phyloP scores from a whole-genome alignment of 2,797 vertebrate genomes.

The Arnoldichthys spilopterus region DNA sequence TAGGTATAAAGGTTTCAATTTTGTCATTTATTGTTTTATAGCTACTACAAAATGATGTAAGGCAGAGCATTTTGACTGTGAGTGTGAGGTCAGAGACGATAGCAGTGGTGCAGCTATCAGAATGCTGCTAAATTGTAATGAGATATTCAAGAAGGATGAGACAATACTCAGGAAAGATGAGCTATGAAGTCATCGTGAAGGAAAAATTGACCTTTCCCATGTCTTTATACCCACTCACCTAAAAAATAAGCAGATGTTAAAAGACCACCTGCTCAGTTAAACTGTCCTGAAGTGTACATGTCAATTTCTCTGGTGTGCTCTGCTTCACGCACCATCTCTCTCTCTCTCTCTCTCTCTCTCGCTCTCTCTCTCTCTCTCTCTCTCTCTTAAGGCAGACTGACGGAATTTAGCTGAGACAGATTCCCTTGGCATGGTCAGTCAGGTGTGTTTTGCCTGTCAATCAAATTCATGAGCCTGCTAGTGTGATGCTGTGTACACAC shows the following conservation, averaged over 20 bases:
- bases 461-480: constrained; percentile 39
- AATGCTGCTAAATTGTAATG: background rate
- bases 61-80: too few species aligned
- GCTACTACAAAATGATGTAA: too few species aligned
- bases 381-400: constrained; percentile 38
- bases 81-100: background rate
- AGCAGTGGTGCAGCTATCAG: background rate
- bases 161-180: background rate
- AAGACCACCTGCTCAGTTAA: constrained; percentile 17
- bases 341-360: constrained; percentile 12
- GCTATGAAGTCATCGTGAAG: background rate
- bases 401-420: constrained; percentile 28
- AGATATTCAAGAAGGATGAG: background rate
- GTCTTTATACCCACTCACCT: background rate
- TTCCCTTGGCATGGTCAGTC: constrained; percentile 45
- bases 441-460: constrained; percentile 45
- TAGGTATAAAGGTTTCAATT: too few species aligned
- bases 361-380: constrained; percentile 45
- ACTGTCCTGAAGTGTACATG: constrained; percentile 18
- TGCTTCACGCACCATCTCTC: constrained; percentile 39
- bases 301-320: constrained; percentile 14
- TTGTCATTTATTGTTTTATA: too few species aligned
- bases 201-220: background rate
- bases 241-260: constrained; percentile 3
- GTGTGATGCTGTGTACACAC: constrained; percentile 16